Percentiles rank a stretch among this genome's conserved stretches.
phyloP scores from a whole-genome alignment of 2,888 invertebrate genomes.

The Drosophila tanythrix region DNA sequence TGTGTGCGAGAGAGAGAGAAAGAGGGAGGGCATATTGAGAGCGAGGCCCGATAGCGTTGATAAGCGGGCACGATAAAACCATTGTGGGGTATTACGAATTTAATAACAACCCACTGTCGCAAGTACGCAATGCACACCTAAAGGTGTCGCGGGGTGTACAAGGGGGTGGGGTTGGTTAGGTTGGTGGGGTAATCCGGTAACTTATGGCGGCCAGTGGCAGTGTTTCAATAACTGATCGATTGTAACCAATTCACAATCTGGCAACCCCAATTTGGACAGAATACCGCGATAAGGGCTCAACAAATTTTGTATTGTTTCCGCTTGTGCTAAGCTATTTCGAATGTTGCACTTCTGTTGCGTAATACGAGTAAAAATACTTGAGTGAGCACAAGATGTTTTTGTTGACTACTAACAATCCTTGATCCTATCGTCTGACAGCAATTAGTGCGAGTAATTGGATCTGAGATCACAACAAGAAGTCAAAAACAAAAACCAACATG shows the following conservation, averaged over 20 bases:
- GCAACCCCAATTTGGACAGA: conserved; percentile 23
- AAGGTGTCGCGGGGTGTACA: neutral
- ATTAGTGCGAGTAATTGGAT: conserved; percentile 9
- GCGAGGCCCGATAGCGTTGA: conserved; percentile 56
- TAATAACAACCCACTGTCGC: conserved; percentile 54
- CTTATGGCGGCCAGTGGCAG: conserved; percentile 19
- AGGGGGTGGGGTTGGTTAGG: neutral
- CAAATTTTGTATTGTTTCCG: conserved; percentile 23
- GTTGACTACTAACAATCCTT: conserved; percentile 14
- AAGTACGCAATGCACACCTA: conserved; percentile 17
- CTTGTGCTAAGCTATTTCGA: neutral
- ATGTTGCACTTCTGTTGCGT: neutral
- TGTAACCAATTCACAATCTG: conserved; percentile 33
- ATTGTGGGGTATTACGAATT: conserved; percentile 58
- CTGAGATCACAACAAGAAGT: neutral
- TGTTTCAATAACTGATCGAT: conserved; percentile 57
- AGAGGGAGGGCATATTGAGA: conserved; percentile 4
- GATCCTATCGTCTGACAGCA: neutral
- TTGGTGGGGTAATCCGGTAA: conserved; percentile 31
- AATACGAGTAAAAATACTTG: neutral
- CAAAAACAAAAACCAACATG: neutral
- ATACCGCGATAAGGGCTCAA: conserved; percentile 53
- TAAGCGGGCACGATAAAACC: conserved; percentile 52
- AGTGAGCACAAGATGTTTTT: neutral
- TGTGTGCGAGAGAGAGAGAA: neutral